These are phyloP conservation scores for Euleptes europaea DNA, from an alignment of 2,113 vertebrate genomes.

Conservation along the genomic window DNA sequence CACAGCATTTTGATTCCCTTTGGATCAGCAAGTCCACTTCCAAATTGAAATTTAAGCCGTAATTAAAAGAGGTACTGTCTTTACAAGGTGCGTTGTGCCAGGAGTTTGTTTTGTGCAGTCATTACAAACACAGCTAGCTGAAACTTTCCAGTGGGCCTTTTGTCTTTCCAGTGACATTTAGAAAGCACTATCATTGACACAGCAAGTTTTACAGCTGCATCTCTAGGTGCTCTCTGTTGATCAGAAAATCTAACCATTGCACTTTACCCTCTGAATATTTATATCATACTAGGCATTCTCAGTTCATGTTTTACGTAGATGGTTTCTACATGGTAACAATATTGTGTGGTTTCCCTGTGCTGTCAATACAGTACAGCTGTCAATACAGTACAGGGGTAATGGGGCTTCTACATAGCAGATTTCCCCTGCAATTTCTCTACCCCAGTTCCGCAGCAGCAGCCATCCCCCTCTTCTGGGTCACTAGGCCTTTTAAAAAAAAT, in stretches of 20 bases:
- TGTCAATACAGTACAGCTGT: no score
- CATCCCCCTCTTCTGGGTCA: no score
- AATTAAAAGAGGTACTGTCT: background rate
- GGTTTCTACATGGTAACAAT: background rate
- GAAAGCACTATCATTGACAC: slow-evolving; percentile 6
- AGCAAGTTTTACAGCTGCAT: background rate
- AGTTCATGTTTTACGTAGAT: background rate
- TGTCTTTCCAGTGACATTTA: slow-evolving; percentile 19
- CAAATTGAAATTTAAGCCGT: slow-evolving; percentile 12
- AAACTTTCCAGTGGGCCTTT: background rate
- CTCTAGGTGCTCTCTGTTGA: background rate
- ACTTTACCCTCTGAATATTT: background rate
- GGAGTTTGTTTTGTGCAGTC: background rate
- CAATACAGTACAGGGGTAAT: no score
- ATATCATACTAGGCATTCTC: background rate
- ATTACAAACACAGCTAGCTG: background rate
- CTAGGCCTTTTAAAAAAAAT: no score
- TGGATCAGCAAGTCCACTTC: slow-evolving; percentile 24
- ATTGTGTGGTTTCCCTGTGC: background rate
- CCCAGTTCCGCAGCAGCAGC: no score
- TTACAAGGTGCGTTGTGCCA: background rate
- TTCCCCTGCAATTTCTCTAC: no score
- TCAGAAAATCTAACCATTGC: background rate
- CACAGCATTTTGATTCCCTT: background rate
- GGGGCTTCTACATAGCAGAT: no score